Evolutionary conservation across 2,888 invertebrate genomes (phyloP).

Genomic region (Dione vanillae): DNA sequence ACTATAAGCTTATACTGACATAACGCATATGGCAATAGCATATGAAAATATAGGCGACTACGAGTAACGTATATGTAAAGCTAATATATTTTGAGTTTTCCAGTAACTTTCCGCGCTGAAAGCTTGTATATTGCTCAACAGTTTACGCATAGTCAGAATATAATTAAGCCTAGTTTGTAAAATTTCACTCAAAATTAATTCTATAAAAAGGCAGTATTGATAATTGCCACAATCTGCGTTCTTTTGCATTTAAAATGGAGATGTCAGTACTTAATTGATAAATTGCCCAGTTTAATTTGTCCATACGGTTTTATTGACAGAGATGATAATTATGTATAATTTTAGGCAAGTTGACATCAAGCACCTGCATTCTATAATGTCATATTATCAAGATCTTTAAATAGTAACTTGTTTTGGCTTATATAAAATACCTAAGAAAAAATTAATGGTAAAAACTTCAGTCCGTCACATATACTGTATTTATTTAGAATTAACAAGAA

Average conservation of each 20-base stretch:
- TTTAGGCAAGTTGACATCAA: slow-evolving; percentile 2
- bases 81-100: too few relatives aligned
- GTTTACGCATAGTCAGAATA: too few relatives aligned
- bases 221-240: slow-evolving; percentile 28
- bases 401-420: background rate
- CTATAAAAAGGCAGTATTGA: background rate
- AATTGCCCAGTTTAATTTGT: slow-evolving; percentile 24
- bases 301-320: slow-evolving; percentile 28
- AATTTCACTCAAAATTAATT: too few relatives aligned
- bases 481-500: too few relatives aligned
- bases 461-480: too few relatives aligned
- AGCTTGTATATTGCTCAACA: too few relatives aligned
- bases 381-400: slow-evolving; percentile 3
- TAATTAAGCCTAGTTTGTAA: too few relatives aligned
- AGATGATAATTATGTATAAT: slow-evolving; percentile 26
- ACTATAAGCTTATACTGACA: background rate
- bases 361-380: slow-evolving; percentile 4
- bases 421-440: background rate
- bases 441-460: background rate
- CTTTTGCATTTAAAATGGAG: slow-evolving; percentile 25
- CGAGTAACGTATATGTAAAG: too few relatives aligned
- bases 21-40: background rate
- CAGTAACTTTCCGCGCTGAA: too few relatives aligned
- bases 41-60: background rate
- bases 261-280: slow-evolving; percentile 24